A percentile compares a stretch with the other conserved stretches of the same genome.
Evolutionary conservation across 1,140 invertebrate species (phyloP).

Genomic region (Tetragnatha versicolor): DNA sequence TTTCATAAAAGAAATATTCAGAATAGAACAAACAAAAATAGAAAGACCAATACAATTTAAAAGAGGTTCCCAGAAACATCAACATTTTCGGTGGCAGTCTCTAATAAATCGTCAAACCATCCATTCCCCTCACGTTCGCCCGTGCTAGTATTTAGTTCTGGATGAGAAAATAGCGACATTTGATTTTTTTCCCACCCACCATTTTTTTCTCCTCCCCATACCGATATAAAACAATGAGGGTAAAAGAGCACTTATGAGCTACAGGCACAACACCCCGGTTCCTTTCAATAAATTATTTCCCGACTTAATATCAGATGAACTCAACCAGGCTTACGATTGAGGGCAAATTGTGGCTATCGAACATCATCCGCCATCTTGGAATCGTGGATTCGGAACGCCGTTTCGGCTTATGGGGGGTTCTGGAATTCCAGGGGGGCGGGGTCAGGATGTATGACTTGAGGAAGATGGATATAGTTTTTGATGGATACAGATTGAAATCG

Average conservation of each 20-base stretch:
- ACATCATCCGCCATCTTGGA: background rate
- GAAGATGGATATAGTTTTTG: too few relatives aligned
- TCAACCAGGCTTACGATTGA: background rate
- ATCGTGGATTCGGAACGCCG: too few relatives aligned
- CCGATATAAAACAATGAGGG: slow-evolving; percentile 34
- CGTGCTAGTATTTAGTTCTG: slow-evolving; percentile 35
- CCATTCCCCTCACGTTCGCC: slow-evolving; percentile 32
- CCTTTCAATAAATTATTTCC: slow-evolving; percentile 36
- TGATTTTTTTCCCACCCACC: background rate
- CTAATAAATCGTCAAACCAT: background rate
- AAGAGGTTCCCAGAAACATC: background rate
- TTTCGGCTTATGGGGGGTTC: too few relatives aligned
- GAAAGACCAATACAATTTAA: background rate
- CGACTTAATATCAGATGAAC: slow-evolving; percentile 8
- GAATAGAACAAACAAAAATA: background rate
- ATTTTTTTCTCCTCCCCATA: slow-evolving; percentile 10
- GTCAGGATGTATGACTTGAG: too few relatives aligned
- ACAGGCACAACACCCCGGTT: slow-evolving; percentile 21
- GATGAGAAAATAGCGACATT: slow-evolving; percentile 37
- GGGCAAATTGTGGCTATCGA: slow-evolving; percentile 10
- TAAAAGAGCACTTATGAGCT: slow-evolving; percentile 24
- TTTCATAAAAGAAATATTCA: too few relatives aligned
- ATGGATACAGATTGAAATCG: too few relatives aligned
- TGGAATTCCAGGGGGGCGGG: too few relatives aligned
- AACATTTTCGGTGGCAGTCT: background rate